Conservation (phyloP, 1,140 invertebrate species). For the Lycorma delicatula region DNA sequence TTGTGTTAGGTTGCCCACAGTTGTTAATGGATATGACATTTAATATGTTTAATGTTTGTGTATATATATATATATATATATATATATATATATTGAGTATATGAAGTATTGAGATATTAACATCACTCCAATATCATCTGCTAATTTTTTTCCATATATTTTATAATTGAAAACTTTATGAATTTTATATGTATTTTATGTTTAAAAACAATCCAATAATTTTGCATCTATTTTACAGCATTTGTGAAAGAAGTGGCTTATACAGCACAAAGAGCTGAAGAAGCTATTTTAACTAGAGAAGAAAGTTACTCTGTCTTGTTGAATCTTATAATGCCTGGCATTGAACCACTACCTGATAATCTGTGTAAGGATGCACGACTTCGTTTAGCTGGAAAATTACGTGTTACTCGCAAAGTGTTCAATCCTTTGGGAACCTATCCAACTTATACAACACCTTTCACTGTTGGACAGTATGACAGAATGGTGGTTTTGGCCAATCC, state of each 20-base stretch:
- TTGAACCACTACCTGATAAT: not conserved
- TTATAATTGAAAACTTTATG: no score
- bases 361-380: not conserved
- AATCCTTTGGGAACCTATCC: not conserved
- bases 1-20: no score
- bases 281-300: not conserved
- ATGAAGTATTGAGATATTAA: no score
- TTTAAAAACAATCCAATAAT: not conserved
- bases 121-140: no score
- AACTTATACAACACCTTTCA: not conserved
- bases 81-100: no score
- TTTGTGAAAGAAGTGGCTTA: conserved; percentile 1
- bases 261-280: not conserved
- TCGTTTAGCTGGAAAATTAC: not conserved
- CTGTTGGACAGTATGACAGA: not conserved
- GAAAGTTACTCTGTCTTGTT: not conserved
- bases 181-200: no score
- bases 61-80: no score
- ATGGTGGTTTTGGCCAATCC: not conserved
- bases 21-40: no score
- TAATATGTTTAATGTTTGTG: no score
- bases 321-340: not conserved
- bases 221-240: not conserved
- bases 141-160: no score
- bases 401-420: not conserved